A percentile compares a stretch with the other conserved stretches of the same genome.
These are phyloP conservation scores for Phytoseiulus persimilis DNA, from an alignment of 2,888 invertebrate species.

Conservation along the genomic window DNA sequence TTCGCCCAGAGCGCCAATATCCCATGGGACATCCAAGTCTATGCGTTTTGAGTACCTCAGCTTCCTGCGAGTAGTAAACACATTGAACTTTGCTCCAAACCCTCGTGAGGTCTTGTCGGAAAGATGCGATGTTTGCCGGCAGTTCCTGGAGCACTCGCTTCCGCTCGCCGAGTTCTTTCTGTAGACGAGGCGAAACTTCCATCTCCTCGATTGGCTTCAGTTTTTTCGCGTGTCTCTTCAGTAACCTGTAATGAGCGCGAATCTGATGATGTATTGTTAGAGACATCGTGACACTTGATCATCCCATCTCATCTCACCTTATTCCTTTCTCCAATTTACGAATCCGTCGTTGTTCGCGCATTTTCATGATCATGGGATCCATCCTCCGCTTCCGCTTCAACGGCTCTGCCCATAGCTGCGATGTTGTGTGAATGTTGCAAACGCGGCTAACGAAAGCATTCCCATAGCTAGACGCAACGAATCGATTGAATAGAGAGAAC, in stretches of 20 bases:
- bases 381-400: constrained; percentile 78
- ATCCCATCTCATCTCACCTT: constrained; percentile 51
- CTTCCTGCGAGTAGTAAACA: constrained; percentile 40
- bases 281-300: not conserved
- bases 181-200: constrained; percentile 62
- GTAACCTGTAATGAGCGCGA: constrained; percentile 42
- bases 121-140: not conserved
- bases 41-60: not conserved
- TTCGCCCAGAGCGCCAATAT: no score
- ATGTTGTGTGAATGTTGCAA: constrained; percentile 35
- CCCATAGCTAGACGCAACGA: not conserved
- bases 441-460: not conserved
- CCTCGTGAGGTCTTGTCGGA: constrained; percentile 27
- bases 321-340: constrained; percentile 81
- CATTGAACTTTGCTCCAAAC: constrained; percentile 40
- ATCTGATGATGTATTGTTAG: not conserved
- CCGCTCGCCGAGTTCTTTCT: constrained; percentile 60
- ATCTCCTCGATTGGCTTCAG: constrained; percentile 82
- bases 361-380: constrained; percentile 70
- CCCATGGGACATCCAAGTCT: no score
- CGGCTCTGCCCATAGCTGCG: constrained; percentile 60
- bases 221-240: constrained; percentile 71
- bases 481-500: not conserved
- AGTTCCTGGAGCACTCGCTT: constrained; percentile 32
- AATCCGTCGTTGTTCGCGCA: constrained; percentile 69